phyloP scores from a whole-genome alignment of 2,113 vertebrate genomes.

The Mugil cephalus region DNA sequence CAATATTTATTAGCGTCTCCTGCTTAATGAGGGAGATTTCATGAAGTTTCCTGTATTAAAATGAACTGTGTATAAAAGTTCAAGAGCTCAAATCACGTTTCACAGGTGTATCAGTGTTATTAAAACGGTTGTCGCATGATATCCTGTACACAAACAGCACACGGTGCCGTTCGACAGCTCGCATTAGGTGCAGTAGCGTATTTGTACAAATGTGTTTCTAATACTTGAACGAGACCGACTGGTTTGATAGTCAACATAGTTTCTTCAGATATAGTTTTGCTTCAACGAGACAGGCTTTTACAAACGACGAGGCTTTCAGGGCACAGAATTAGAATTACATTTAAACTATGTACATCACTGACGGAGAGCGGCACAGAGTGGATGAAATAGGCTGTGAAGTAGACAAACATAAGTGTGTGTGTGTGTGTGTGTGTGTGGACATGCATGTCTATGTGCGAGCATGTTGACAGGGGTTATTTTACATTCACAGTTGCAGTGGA shows the following conservation, averaged over 20 bases:
- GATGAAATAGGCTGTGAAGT: conserved; percentile 20
- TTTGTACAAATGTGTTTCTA: conserved; percentile 49
- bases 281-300: conserved; percentile 48
- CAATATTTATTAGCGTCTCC: neutral
- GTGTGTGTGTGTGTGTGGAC: conserved; percentile 24
- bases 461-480: conserved; percentile 51
- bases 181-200: conserved; percentile 10
- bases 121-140: conserved; percentile 25
- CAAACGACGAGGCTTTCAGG: conserved; percentile 50
- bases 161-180: conserved; percentile 43
- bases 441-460: conserved; percentile 35
- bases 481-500: conserved; percentile 78
- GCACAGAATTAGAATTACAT: conserved; percentile 39
- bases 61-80: conserved; percentile 4
- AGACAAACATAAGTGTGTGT: neutral
- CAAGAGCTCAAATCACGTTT: neutral
- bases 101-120: conserved; percentile 24
- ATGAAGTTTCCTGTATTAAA: neutral
- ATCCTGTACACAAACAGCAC: conserved; percentile 54
- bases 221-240: conserved; percentile 4
- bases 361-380: conserved; percentile 34
- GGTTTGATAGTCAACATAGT: conserved; percentile 26
- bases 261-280: conserved; percentile 21
- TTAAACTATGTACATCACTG: conserved; percentile 60
- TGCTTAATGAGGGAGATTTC: neutral